Evolutionary conservation across 2,888 invertebrate species (phyloP).

Genomic region (Chesias legatella): DNA sequence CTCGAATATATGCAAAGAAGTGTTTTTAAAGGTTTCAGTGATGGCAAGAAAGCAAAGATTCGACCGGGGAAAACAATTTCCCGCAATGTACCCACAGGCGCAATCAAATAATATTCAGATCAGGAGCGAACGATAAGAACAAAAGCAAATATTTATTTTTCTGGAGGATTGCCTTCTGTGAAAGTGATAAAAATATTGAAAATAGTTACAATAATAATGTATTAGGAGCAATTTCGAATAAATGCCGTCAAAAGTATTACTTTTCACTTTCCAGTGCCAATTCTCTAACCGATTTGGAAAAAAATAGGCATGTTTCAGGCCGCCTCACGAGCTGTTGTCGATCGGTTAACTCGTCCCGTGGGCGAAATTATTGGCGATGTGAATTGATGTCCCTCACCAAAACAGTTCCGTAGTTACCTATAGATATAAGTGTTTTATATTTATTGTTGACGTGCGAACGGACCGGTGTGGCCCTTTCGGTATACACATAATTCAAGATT

Average conservation of each 20-base stretch:
- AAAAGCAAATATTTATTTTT: constrained; percentile 36
- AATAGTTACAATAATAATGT: neutral
- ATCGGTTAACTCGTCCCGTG: constrained; percentile 35
- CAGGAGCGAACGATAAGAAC: constrained; percentile 45
- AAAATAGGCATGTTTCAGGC: constrained; percentile 27
- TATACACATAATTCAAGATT: constrained; percentile 30
- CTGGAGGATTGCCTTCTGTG: constrained; percentile 26
- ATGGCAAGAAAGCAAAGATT: constrained; percentile 33
- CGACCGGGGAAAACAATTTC: constrained; percentile 45
- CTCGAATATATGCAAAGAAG: too few species aligned
- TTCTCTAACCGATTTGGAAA: constrained; percentile 16
- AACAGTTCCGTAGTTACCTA: constrained; percentile 20
- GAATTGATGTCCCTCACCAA: constrained; percentile 34
- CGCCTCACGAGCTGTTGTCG: constrained; percentile 17
- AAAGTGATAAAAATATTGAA: constrained; percentile 9
- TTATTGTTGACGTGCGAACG: constrained; percentile 35
- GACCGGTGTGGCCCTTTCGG: constrained; percentile 25
- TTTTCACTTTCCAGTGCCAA: constrained; percentile 7
- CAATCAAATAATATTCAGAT: constrained; percentile 60
- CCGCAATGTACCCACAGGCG: constrained; percentile 35
- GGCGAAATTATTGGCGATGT: constrained; percentile 35
- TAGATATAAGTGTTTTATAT: constrained; percentile 36
- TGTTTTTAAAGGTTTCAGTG: constrained; percentile 34
- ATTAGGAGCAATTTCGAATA: neutral
- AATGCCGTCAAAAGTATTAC: constrained; percentile 4